Conservation (phyloP, 2,888 invertebrate genomes). For the Netelia virgata region DNA sequence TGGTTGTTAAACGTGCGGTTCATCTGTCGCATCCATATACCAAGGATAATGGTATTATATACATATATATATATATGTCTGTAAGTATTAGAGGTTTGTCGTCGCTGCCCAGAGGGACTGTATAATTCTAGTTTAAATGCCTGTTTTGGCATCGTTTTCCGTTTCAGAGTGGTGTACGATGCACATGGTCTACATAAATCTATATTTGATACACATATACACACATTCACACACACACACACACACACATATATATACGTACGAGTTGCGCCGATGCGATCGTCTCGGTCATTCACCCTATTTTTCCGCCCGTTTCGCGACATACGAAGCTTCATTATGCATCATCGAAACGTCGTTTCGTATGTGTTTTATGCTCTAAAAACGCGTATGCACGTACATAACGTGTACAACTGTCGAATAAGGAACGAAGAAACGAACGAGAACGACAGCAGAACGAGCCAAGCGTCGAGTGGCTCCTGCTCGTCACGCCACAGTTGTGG, state of each 20-base stretch:
- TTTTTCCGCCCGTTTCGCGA: conserved; percentile 6
- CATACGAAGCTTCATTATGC: conserved; percentile 44
- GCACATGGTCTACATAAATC: neutral
- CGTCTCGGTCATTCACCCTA: conserved; percentile 47
- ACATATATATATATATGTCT: conserved; percentile 34
- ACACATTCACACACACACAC: neutral
- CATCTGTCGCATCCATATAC: conserved; percentile 54
- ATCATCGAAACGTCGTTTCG: conserved; percentile 53
- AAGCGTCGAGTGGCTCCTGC: conserved; percentile 60
- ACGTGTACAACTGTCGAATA: conserved; percentile 47
- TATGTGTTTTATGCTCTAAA: neutral
- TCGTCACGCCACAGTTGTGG: conserved; percentile 65
- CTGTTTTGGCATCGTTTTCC: conserved; percentile 44
- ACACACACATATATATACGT: neutral
- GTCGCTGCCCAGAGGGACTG: conserved; percentile 24
- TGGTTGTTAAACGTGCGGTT: conserved; percentile 61
- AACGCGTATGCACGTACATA: neutral
- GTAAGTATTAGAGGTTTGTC: conserved; percentile 47
- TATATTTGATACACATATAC: neutral
- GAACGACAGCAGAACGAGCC: conserved; percentile 66
- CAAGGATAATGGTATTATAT: conserved; percentile 21
- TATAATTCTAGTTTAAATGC: conserved; percentile 61
- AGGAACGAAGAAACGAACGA: conserved; percentile 48
- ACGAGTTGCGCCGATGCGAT: conserved; percentile 32
- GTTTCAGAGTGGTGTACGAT: conserved; percentile 42